Evolutionary conservation across 2,113 vertebrate species (phyloP), one percentile per base, ranked within the genome.

Genomic region (Eupsittula cactorum): DNA sequence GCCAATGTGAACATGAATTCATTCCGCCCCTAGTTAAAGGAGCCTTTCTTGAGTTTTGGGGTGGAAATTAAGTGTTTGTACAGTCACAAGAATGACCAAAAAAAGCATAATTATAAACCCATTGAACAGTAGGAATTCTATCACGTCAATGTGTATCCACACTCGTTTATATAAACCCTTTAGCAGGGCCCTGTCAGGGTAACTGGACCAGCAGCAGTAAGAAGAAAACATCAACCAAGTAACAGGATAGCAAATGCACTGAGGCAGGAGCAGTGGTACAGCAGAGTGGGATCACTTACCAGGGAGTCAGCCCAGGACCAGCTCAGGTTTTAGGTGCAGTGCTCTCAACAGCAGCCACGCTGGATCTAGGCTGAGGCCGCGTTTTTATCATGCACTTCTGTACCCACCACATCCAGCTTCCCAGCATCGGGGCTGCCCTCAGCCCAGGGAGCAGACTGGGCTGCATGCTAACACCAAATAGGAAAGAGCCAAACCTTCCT

Each of bases 331-430:
- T 11, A 14, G 37, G 67, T 39, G 35, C 65, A 59, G 42, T 2
- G 1, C 18, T 31, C 27, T 59, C 47, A 19, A 44, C 8, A 13
- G 6, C 16, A 24, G 7, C 47, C 47, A 23, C 11, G 1, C 47
- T 5, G n/a, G 24, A 47, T 3, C 62, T 44, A 53, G 53, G 28
- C 60, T 50, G 24, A 50, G 50, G 74, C 57, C 18, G 4, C 3
- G 0, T 13, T 44, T 18, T 13, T 13, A 7, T 14, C 13, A 4
- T 6, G 21, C 13, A 1, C 37, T 20, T 31, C 41, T 23, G 25
- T 23, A 57, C 10, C 12, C 31, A 10, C 10, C 50, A 20, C 44
- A 52, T 5, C 46, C 60, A 52, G 62, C 70, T 28, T 16, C 25
- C 78, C 78, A 47, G 75, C n/a, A 12, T 1, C 37, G 29, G 33